Evolutionary conservation across 2,888 invertebrate species (phyloP).

Genomic region (Brenthis ino): DNA sequence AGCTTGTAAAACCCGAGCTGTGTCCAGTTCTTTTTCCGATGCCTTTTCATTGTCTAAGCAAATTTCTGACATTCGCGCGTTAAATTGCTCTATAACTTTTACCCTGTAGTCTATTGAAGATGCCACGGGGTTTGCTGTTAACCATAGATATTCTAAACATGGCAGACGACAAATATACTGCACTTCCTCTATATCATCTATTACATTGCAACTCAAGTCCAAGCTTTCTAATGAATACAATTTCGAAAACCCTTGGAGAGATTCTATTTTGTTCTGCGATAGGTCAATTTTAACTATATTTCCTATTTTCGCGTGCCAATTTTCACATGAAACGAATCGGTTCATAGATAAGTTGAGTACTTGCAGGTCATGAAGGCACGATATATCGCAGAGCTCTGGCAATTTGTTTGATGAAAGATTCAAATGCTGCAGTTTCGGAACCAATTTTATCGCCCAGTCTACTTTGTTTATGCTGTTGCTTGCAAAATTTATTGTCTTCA

Average conservation of each 20-base stretch:
- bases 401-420: conserved; percentile 91
- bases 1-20: conserved; percentile 94
- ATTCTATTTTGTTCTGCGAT: conserved; percentile 90
- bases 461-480: conserved; percentile 89
- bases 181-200: conserved; percentile 91
- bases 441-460: conserved; percentile 90
- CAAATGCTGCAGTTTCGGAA: conserved; percentile 87
- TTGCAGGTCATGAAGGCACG: conserved; percentile 88
- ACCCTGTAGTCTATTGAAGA: conserved; percentile 93
- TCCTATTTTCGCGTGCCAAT: conserved; percentile 92
- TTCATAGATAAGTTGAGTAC: conserved; percentile 91
- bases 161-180: conserved; percentile 90
- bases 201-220: conserved; percentile 93
- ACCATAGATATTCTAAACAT: conserved; percentile 91
- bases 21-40: conserved; percentile 94
- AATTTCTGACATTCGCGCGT: conserved; percentile 90
- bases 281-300: conserved; percentile 93
- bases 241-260: conserved; percentile 88
- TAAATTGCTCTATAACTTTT: conserved; percentile 93
- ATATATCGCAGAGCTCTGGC: conserved; percentile 87
- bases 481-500: conserved; percentile 88
- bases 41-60: conserved; percentile 94
- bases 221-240: conserved; percentile 93
- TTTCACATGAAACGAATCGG: conserved; percentile 86
- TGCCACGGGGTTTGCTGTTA: conserved; percentile 95